Evolutionary conservation across 1,140 invertebrate genomes (phyloP).

Genomic region (Drosophila watanabei): DNA sequence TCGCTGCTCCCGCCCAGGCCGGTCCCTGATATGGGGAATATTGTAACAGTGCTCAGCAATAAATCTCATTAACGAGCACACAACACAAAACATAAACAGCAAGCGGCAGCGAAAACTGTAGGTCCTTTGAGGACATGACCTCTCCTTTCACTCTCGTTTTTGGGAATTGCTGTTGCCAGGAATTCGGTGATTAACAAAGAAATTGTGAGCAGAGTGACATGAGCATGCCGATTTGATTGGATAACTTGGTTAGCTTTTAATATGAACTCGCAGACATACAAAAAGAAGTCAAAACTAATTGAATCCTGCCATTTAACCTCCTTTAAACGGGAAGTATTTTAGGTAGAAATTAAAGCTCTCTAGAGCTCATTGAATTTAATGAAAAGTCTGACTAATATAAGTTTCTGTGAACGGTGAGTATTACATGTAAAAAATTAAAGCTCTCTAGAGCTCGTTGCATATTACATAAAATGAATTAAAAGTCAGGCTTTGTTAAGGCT

Average conservation of each 20-base stretch:
- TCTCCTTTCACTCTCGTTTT: neutral
- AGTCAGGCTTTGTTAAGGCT: neutral
- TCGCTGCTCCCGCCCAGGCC: conserved; percentile 43
- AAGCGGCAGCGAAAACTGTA: conserved; percentile 27
- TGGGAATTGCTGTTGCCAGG: conserved; percentile 24
- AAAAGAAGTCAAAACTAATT: neutral
- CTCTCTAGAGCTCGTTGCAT: neutral
- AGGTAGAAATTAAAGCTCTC: neutral
- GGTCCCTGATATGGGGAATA: conserved; percentile 42
- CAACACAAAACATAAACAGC: conserved; percentile 41
- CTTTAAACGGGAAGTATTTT: neutral
- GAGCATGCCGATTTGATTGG: conserved; percentile 28
- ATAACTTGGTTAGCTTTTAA: conserved; percentile 26
- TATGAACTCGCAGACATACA: neutral
- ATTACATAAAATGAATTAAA: neutral
- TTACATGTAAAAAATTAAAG: neutral
- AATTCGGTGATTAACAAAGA: conserved; percentile 33
- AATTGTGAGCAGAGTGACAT: conserved; percentile 13
- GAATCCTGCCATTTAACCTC: neutral
- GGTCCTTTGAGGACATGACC: conserved; percentile 10
- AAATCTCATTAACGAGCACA: conserved; percentile 75
- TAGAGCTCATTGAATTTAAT: neutral
- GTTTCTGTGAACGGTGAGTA: neutral
- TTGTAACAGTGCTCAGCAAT: conserved; percentile 68
- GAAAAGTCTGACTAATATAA: neutral